Base-by-base conservation (phyloP, 2,797 vertebrate species). In the Rhabdomys pumilio region DNA sequence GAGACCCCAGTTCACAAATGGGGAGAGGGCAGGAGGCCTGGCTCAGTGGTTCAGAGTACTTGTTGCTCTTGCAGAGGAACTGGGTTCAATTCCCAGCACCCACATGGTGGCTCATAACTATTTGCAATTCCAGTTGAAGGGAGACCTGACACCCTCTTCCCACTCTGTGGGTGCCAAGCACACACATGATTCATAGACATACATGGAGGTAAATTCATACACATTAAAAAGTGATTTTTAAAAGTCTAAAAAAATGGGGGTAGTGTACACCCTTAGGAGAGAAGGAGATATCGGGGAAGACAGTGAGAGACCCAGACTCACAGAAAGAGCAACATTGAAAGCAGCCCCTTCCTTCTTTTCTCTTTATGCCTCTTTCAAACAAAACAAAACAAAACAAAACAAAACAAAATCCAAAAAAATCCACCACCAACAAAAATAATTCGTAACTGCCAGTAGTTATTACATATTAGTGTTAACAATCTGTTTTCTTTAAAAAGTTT, bases 341-440 rank as follows among this genome's bases (percentile, higher is more conserved):
- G 34, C 24, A 93, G 44, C 6, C 15, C 29, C 22, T 50, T 34
- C 80, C 79, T 57, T 47, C 76, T 38, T 44, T 57, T 87, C n/a
- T 29, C 55, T n/a, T 63, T 95, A 38, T 55, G 6, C 6, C 69
- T 93, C 50, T 97, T 75, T 12, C 5, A 94, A 53, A 91, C 47
- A 80, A 53, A 63, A 91, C 44, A 50, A 93, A 59, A 92, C 47
- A 83, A 47, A 1, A 29, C 82, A 47, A 73, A 38, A 20, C 34
- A 41, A 94, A 57, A 92, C 38, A 79, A 72, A 38, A 19, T 91
- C 75, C 24, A 8, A 38, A 1, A 69, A 72, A 72, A 4, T 72
- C 47, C 47, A 53, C 12, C 34, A 53, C 8, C 77, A 55, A 0
- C 76, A 55, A 41, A n/a, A 69, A 15, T 31, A n/a, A 26, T 34